Percentiles rank a stretch among this genome's conserved stretches.
Evolutionary conservation across 2,888 invertebrate genomes (phyloP).

Genomic region (Arge pagana): DNA sequence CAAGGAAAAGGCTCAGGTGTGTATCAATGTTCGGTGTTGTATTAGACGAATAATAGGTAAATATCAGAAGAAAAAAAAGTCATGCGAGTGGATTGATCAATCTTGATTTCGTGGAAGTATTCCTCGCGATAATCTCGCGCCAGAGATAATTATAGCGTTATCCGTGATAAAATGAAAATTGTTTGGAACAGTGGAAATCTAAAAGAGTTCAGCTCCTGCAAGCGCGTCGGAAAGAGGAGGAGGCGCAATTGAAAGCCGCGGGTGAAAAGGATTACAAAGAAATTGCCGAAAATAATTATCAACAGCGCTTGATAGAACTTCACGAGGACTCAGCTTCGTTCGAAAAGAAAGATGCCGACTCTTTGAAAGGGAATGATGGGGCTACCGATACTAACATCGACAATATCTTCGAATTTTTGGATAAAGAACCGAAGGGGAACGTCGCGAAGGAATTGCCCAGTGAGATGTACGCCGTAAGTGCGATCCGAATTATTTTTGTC

Average conservation of each 20-base stretch:
- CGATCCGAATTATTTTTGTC: background rate
- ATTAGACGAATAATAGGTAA: too few relatives aligned
- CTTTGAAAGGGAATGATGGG: slow-evolving; percentile 57
- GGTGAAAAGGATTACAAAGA: slow-evolving; percentile 69
- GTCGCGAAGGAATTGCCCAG: slow-evolving; percentile 32
- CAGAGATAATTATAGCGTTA: slow-evolving; percentile 3
- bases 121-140: too few relatives aligned
- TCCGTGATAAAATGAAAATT: slow-evolving; percentile 6
- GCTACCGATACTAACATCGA: slow-evolving; percentile 64
- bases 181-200: slow-evolving; percentile 38
- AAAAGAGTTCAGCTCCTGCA: slow-evolving; percentile 59
- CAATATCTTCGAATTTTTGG: slow-evolving; percentile 72
- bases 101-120: too few relatives aligned
- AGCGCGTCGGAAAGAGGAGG: slow-evolving; percentile 64
- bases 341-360: slow-evolving; percentile 53
- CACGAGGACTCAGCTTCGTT: slow-evolving; percentile 65
- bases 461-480: slow-evolving; percentile 39
- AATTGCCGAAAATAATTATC: slow-evolving; percentile 72
- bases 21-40: too few relatives aligned
- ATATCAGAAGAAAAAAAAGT: too few relatives aligned
- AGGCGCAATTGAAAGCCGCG: slow-evolving; percentile 65
- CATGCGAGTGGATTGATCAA: too few relatives aligned
- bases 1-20: slow-evolving; percentile 62
- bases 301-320: slow-evolving; percentile 70
- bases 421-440: slow-evolving; percentile 57